phyloP scores from a whole-genome alignment of 2,113 vertebrate species.

The Tachysurus vachellii region DNA sequence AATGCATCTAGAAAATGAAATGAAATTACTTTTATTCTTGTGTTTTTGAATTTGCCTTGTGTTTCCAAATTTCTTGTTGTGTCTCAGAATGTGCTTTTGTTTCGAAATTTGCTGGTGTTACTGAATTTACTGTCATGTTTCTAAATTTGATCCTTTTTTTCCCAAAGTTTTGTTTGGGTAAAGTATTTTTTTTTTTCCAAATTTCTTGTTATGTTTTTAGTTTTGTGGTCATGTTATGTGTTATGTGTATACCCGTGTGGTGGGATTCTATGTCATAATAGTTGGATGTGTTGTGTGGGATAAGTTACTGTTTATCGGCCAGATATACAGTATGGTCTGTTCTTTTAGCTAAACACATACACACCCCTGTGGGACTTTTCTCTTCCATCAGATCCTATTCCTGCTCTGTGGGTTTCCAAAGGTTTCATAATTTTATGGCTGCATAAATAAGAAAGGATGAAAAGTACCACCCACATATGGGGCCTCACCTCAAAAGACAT shows the following conservation, averaged over 20 bases:
- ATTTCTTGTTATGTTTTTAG: background rate
- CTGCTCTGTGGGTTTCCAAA: constrained; percentile 40
- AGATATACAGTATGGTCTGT: background rate
- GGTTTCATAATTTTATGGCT: constrained; percentile 52
- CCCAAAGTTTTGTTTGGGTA: too few species aligned
- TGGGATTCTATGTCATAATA: background rate
- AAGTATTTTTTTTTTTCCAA: background rate
- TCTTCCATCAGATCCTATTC: background rate
- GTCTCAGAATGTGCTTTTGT: background rate
- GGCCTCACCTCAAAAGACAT: constrained; percentile 40
- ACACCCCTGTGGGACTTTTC: background rate
- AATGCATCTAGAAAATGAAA: too few species aligned
- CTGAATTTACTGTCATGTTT: background rate
- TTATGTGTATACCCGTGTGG: background rate
- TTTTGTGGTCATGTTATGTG: background rate
- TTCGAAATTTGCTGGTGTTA: background rate
- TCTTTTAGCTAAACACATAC: background rate
- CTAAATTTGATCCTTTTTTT: background rate
- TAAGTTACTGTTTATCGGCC: too few species aligned
- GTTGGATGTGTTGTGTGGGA: background rate
- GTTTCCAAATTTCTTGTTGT: background rate
- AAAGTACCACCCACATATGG: constrained; percentile 39
- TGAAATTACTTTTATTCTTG: too few species aligned
- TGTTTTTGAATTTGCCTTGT: too few species aligned
- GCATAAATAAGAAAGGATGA: constrained; percentile 51